Evolutionary conservation across 2,888 invertebrate genomes (phyloP), one percentile per base, ranked within the genome.

Genomic region (Perizoma affinitatum): DNA sequence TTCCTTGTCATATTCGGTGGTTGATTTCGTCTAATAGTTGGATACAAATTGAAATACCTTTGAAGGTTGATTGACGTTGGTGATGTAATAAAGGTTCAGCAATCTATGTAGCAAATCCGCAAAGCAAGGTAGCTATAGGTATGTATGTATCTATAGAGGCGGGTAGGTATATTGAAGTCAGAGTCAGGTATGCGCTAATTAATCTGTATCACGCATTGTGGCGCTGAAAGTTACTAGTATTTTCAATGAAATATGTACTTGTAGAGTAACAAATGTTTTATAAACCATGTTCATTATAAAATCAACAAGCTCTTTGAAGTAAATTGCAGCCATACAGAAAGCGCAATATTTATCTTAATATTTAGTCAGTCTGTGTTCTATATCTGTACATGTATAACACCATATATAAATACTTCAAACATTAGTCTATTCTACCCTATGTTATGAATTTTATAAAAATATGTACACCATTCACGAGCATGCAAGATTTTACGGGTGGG

Each of bases 21-120:
- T 46, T 54, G 53, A 55, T 47, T n/a, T 52, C 36, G 40, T n/a
- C 61, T 47, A 52, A 58, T 62, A 58, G 22, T 53, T 53, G 44
- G 49, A 9, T 58, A 54, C 51, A 62, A 58, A 62, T 58, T 58
- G 58, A 55, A 63, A 63, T 63, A 58, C 62, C 62, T 58, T 46
- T 42, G 50, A 56, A 54, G 54, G 50, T 46, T 50, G 51, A 57
- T 46, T 57, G 47, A 54, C 54, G 40, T 54, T 44, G 53, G 51
- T 38, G 50, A 50, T 58, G 35, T 58, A 55, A 53, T 61, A 43
- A 38, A 54, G 38, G 55, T 34, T 48, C 9, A 42, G 44, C 38
- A 6, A 47, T 11, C 11, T 6, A 44, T 22, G 3, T 22, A 22
- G 22, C 22, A 22, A 22, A 22, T 3, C 22, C 22, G 22, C 22